Conservation (phyloP, 2,797 vertebrate species). For the Typhlichthys eigenmanni region DNA sequence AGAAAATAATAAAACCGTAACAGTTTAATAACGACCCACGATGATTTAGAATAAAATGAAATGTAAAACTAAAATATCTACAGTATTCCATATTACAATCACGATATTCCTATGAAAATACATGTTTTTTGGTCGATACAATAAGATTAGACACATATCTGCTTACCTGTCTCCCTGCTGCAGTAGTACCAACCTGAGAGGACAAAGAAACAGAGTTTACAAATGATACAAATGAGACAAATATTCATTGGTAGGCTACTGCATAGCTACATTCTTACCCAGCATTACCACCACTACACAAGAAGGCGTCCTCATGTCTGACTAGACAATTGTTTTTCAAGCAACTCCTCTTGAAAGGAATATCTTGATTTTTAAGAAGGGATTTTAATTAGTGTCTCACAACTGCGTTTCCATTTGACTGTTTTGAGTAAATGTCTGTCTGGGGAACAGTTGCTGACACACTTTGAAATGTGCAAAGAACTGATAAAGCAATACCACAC, state of each 20-base stretch:
- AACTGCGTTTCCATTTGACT: not conserved
- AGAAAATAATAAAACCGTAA: too few species aligned
- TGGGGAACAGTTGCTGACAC: slow-evolving; percentile 3
- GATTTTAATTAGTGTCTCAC: not conserved
- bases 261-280: slow-evolving; percentile 49
- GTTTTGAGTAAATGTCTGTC: slow-evolving; percentile 4
- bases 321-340: not conserved
- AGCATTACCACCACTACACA: slow-evolving; percentile 42
- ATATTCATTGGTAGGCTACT: not conserved
- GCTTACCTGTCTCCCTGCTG: slow-evolving; percentile 54
- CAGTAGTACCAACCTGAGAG: slow-evolving; percentile 49
- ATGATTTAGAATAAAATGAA: too few species aligned
- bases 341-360: not conserved
- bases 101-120: not conserved
- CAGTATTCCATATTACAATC: too few species aligned
- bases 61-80: too few species aligned
- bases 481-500: slow-evolving; percentile 56
- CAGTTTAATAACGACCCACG: too few species aligned
- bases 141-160: not conserved
- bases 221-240: not conserved
- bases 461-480: slow-evolving; percentile 39
- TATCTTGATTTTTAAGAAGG: not conserved
- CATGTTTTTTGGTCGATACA: not conserved
- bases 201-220: not conserved
- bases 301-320: slow-evolving; percentile 38